Base-by-base conservation (phyloP, 2,888 invertebrate species). In the Teleiodes luculella region DNA sequence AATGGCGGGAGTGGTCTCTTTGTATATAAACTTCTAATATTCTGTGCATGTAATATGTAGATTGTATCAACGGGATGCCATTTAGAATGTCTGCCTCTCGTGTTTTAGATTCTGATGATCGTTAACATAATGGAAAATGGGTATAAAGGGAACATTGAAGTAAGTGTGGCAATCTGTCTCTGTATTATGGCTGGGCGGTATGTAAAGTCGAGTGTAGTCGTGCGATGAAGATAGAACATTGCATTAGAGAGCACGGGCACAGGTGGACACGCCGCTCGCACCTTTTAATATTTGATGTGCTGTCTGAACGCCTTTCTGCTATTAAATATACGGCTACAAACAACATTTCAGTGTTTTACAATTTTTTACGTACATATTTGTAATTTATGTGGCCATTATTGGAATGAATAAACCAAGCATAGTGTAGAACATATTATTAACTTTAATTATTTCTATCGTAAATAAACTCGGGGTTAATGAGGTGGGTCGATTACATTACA, bases 231-330 rank as follows among this genome's bases (percentile, higher is more conserved):
- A 37, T 16, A 37, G 37, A 37, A 13, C 16, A 37, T 24, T 24
- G 62, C 65, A 61, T 63, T 67, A 63, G 60, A 58, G 70, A 66
- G 67, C 82, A 69, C 86, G 70, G 66, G 67, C 82, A 69, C 86
- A 86, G 86, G 85, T 86, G 86, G 83, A 79, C 76, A 67, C 63
- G 63, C 68, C 67, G 74, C 72, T 65, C 69, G 64, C 66, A 65
- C 65, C 68, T 71, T 70, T 86, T 79, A 84, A 86, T 86, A 84
- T 83, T 85, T 82, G 74, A 86, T 84, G 79, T 72, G 74, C 67
- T 71, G 67, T 69, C 78, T 48, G 35, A 48, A 35, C 48, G 35
- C 36, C 36, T 28, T 33, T 6, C 48, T 68, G 74, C 71, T 70
- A 71, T 77, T 72, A 75, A 70, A 24, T 24, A 24, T 24, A 24